These are phyloP conservation scores for Peromyscus attwateri DNA, from an alignment of 2,797 vertebrate genomes.

Conservation along the genomic window DNA sequence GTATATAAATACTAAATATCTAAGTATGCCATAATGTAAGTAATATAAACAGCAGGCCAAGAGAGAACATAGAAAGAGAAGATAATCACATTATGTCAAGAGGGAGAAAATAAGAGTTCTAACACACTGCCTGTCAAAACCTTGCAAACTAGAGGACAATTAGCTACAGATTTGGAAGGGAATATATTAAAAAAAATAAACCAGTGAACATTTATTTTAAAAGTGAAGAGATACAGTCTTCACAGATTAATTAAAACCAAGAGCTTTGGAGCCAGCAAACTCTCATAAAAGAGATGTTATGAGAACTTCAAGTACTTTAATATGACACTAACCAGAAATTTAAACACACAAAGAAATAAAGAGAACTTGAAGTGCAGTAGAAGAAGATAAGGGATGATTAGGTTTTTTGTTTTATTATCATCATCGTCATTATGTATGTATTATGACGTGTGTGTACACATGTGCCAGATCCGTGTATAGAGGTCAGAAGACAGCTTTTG, in stretches of 20 bases:
- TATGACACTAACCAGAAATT: neutral
- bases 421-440: neutral
- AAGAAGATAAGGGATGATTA: neutral
- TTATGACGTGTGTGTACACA: no score
- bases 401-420: neutral
- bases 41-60: neutral
- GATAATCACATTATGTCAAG: neutral
- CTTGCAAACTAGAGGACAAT: neutral
- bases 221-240: constrained; percentile 11
- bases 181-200: neutral
- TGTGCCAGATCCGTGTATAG: no score
- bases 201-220: constrained; percentile 32
- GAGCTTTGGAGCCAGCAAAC: neutral
- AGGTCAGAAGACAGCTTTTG: neutral
- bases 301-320: neutral
- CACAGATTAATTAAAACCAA: constrained; percentile 20
- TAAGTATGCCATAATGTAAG: neutral
- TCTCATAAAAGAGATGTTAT: neutral
- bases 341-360: neutral
- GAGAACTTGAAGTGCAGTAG: neutral
- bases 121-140: neutral
- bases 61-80: neutral
- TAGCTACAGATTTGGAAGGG: neutral
- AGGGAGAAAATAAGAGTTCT: neutral
- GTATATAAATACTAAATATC: neutral